phyloP scores from a whole-genome alignment of 2,888 invertebrate species.

The Hemicrepidius hirtus region DNA sequence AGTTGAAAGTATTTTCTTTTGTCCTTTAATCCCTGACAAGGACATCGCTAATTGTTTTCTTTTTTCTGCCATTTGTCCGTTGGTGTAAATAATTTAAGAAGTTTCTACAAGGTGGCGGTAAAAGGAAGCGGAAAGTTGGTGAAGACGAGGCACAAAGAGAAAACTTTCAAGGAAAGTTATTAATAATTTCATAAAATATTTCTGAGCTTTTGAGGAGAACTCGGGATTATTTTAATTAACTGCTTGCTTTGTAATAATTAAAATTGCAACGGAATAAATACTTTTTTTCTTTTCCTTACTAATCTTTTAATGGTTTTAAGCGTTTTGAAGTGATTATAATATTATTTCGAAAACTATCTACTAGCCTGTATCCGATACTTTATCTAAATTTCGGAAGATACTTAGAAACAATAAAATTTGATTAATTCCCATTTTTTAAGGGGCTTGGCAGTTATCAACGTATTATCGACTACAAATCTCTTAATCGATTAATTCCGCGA shows the following conservation, averaged over 20 bases:
- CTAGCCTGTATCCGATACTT: too few relatives aligned
- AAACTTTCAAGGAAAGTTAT: conserved; percentile 18
- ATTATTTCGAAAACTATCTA: too few relatives aligned
- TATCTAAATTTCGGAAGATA: too few relatives aligned
- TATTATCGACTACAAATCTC: too few relatives aligned
- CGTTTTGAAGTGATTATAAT: too few relatives aligned
- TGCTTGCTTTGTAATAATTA: conserved; percentile 11
- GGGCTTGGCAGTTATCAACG: too few relatives aligned
- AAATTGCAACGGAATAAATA: neutral
- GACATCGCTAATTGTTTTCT: conserved; percentile 39
- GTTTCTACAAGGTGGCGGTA: conserved; percentile 27
- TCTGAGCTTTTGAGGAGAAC: conserved; percentile 1
- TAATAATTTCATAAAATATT: conserved; percentile 28
- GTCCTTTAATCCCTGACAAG: conserved; percentile 28
- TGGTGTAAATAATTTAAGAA: conserved; percentile 32
- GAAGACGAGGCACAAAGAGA: conserved; percentile 13
- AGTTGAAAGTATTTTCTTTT: conserved; percentile 36
- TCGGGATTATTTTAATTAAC: conserved; percentile 17
- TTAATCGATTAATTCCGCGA: too few relatives aligned
- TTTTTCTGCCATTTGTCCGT: conserved; percentile 21
- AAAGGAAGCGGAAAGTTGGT: conserved; percentile 15
- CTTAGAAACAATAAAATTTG: too few relatives aligned
- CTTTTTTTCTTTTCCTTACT: too few relatives aligned
- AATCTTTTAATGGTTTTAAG: too few relatives aligned
- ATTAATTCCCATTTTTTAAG: too few relatives aligned